Evolutionary conservation across 2,888 invertebrate species (phyloP), one percentile per base, ranked within the genome.

Genomic region (Suillia variegata): DNA sequence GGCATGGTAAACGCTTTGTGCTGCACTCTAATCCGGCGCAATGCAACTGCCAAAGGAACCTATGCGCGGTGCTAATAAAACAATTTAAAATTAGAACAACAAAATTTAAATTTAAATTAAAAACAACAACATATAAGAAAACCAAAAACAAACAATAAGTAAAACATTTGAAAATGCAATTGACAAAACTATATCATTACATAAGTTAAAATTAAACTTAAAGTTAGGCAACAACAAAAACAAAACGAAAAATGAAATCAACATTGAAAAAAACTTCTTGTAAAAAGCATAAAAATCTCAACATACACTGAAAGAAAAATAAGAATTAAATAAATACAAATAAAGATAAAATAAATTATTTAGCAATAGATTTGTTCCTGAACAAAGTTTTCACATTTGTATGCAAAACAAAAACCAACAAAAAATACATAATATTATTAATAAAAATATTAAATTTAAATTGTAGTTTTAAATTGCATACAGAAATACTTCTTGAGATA

Each of bases 51-150:
- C n/a, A n/a, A n/a, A n/a, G n/a, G n/a, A 13, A 38, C 6, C 56
- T 57, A 63, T 55, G 58, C 59, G 59, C 63, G 63, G 63, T 63
- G 63, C 63, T 63, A 63, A 26, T 26, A 26, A 26, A 38, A 5
- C 4, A 38, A 38, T 4, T 8, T 38, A 38, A 38, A 13, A 38
- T 31, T 31, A 31, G 12, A 31, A 8, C 6, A 8, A 38, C n/a
- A 13, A 38, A 38, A 31, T 5, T 31, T 8, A 31, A 31, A 31
- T 31, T 38, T 38, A 5, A 26, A 26, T 26, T 26, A 10, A 26
- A 55, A 54, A 21, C 55, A 54, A 55, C 45, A 55, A 55, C 26
- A 51, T 20, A 50, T 20, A 31, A 58, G 56, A 13, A n/a, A n/a
- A n/a, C n/a, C n/a, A n/a, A n/a, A n/a, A n/a, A n/a, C n/a, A n/a